Evolutionary conservation across 2,797 vertebrate species (phyloP).

Genomic region (Strix occidentalis): DNA sequence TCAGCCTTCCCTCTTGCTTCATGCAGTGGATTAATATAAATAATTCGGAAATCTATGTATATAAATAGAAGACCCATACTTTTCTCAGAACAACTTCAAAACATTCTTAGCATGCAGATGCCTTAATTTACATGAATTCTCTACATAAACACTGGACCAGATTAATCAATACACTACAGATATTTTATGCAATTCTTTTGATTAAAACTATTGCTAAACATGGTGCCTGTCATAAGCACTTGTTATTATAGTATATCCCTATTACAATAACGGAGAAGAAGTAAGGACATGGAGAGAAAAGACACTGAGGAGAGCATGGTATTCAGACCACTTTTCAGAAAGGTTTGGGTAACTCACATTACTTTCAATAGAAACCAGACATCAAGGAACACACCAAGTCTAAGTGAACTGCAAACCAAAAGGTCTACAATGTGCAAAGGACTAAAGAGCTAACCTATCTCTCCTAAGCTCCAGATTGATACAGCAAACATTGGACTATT

Average conservation of each 20-base stretch:
- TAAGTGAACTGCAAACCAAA: not conserved
- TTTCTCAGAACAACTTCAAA: not conserved
- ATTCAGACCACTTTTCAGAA: not conserved
- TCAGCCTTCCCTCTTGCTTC: not conserved
- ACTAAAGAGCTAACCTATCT: not conserved
- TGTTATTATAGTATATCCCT: not conserved
- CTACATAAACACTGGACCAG: not conserved
- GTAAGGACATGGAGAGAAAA: not conserved
- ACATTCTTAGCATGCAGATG: not conserved
- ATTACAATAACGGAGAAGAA: not conserved
- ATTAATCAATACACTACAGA: not conserved
- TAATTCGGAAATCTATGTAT: not conserved
- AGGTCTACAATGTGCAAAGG: not conserved
- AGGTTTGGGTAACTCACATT: not conserved
- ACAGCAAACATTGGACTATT: not conserved
- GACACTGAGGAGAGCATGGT: not conserved
- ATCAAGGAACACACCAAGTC: not conserved
- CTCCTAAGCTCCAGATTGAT: not conserved
- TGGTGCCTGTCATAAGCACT: not conserved
- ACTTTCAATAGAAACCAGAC: not conserved
- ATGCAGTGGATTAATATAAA: not conserved
- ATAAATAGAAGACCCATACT: not conserved
- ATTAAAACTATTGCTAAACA: not conserved
- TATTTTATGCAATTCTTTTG: not conserved
- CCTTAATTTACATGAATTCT: not conserved